Conservation (phyloP, 1,140 invertebrate genomes). For the Hirudo medicinalis region DNA sequence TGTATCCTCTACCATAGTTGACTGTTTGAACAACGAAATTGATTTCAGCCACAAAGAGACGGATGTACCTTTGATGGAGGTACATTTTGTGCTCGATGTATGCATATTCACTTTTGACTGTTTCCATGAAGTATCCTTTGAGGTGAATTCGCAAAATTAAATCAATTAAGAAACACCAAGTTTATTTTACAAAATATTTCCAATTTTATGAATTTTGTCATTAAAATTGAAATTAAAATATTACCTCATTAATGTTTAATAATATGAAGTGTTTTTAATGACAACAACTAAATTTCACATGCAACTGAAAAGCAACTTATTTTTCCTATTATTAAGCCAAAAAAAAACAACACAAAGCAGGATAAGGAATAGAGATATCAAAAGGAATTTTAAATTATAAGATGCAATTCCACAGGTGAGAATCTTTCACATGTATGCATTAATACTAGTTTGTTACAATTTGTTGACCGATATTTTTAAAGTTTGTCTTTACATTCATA, state of each 20-base stretch:
- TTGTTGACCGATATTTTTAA: background rate
- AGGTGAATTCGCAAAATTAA: background rate
- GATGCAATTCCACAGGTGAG: no score
- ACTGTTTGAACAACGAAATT: background rate
- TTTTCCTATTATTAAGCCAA: background rate
- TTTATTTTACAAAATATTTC: no score
- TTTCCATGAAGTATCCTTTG: conserved; percentile 22
- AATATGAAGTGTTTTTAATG: no score
- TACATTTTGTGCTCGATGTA: conserved; percentile 23
- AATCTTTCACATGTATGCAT: background rate
- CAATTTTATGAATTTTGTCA: background rate
- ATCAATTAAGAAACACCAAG: no score
- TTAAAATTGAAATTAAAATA: background rate
- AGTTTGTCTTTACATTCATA: background rate
- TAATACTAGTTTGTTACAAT: background rate
- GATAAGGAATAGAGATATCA: no score
- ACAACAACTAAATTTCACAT: background rate
- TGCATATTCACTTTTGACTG: conserved; percentile 21
- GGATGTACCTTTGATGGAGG: conserved; percentile 23
- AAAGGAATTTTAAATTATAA: no score
- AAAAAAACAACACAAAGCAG: no score
- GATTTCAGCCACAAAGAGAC: conserved; percentile 21
- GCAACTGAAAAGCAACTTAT: background rate
- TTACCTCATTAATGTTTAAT: no score
- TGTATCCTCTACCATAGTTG: conserved; percentile 2